phyloP scores from a whole-genome alignment of 2,797 vertebrate genomes.

The Hephaestus fuliginosus region DNA sequence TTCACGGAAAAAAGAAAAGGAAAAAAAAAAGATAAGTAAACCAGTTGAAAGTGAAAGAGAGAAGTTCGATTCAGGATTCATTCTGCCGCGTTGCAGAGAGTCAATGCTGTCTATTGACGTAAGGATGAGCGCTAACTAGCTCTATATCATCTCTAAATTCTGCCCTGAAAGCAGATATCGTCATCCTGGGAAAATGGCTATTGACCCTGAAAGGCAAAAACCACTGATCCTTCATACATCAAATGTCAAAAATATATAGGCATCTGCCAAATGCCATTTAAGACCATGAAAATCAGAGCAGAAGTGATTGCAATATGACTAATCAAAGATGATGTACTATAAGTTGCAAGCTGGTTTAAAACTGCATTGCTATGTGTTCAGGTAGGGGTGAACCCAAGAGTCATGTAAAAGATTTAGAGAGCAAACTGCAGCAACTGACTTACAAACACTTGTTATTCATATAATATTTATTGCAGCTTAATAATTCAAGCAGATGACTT shows the following conservation, averaged over 20 bases:
- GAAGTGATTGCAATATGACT: neutral
- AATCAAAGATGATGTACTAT: neutral
- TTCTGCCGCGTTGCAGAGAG: slow-evolving; percentile 44
- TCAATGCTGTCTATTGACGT: slow-evolving; percentile 26
- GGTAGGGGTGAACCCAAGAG: neutral
- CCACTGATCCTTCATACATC: neutral
- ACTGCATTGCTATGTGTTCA: neutral
- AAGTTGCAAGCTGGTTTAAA: neutral
- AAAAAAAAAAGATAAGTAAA: slow-evolving; percentile 31
- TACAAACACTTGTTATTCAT: neutral
- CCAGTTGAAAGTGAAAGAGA: slow-evolving; percentile 22
- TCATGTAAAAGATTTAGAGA: neutral
- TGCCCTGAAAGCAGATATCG: slow-evolving; percentile 13
- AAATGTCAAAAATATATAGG: neutral
- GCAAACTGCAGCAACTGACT: neutral
- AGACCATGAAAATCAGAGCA: neutral
- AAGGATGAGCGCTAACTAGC: slow-evolving; percentile 17
- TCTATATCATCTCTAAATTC: neutral
- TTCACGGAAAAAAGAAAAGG: slow-evolving; percentile 22
- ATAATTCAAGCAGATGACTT: neutral
- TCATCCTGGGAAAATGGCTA: slow-evolving; percentile 17
- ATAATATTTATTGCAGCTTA: neutral
- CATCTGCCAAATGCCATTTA: neutral
- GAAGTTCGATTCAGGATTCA: slow-evolving; percentile 6
- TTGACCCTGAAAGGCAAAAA: slow-evolving; percentile 34